These are phyloP conservation scores for Empis livida DNA, from an alignment of 2,888 invertebrate species.

Conservation along the genomic window DNA sequence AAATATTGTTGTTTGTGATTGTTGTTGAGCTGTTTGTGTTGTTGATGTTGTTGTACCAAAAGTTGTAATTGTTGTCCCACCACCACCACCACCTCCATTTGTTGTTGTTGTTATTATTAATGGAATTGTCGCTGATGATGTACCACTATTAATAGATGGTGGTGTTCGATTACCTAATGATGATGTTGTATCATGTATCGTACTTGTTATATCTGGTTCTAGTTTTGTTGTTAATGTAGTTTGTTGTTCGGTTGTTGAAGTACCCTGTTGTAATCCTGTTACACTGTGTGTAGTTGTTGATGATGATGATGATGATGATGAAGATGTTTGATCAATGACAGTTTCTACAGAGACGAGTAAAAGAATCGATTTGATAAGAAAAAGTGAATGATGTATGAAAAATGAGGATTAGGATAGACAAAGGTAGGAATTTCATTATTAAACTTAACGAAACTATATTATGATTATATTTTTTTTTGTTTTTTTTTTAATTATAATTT, in stretches of 20 bases:
- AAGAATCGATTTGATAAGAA: conserved; percentile 1
- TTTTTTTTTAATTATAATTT: too few species aligned
- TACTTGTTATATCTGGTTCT: conserved; percentile 17
- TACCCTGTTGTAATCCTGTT: neutral
- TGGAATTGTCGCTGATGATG: conserved; percentile 13
- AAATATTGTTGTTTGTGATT: conserved; percentile 25
- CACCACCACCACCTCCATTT: neutral
- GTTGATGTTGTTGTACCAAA: conserved; percentile 16
- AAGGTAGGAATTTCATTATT: neutral
- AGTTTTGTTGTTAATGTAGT: conserved; percentile 25
- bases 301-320: conserved; percentile 1
- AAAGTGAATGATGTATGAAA: conserved; percentile 1
- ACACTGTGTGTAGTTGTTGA: conserved; percentile 15
- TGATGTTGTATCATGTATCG: conserved; percentile 21
- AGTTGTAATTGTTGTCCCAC: conserved; percentile 7
- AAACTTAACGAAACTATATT: too few species aligned
- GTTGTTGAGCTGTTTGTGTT: conserved; percentile 23
- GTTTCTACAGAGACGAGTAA: conserved; percentile 5
- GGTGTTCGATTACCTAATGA: conserved; percentile 5
- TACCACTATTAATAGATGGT: conserved; percentile 11
- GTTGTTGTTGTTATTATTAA: conserved; percentile 17
- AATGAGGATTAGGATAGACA: neutral
- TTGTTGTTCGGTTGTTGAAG: conserved; percentile 40
- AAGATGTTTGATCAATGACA: conserved; percentile 3
- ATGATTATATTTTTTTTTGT: too few species aligned